Base-by-base conservation (phyloP, 1,140 invertebrate genomes). In the Drosophila paulistorum region DNA sequence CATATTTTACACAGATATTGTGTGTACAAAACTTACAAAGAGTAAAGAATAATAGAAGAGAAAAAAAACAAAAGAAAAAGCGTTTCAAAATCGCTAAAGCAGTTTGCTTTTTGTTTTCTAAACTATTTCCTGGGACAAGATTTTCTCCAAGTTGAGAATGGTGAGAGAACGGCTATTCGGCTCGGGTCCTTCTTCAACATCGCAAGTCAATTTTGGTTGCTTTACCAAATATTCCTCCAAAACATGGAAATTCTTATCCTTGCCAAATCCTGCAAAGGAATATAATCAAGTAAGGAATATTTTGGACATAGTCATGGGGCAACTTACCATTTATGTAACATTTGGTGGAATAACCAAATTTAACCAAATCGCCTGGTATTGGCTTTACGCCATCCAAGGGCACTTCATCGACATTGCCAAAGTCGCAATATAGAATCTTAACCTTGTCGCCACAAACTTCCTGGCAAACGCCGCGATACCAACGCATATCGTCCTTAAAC, bases 391-490 rank as follows among this genome's bases (percentile, higher is more conserved):
- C 23, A 0, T 72, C n/a, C 0, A 74, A 2, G 0, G 65, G 6
- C 7, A 89, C 84, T 0, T 48, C 3, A 17, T 77, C 80, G 0
- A 5, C 7, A 37, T 87, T 87, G 2, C 83, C 83, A 68, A 72
- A 87, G 66, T 87, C 83, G 2, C 17, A 74, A 35, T 70, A 87
- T 0, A 62, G 14, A 45, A 87, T 77, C 10, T 26, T 14, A 0
- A 33, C 77, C 14, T 9, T 41, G 4, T 77, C 13, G 17, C n/a
- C 68, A 4, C 17, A 41, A 11, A 77, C 14, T 11, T 55, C 33
- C 4, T 54, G 35, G 17, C 83, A 87, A 30, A 80, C 64, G 13
- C 77, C 77, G 3, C 83, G 83, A 17, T 87, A 89, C 84, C 83
- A 87, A 0, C 7, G 4, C 3, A 68, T 60, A 42, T 87, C 83